These are phyloP conservation scores for Eufriesea mexicana DNA, from an alignment of 1,140 invertebrate genomes.

Conservation along the genomic window DNA sequence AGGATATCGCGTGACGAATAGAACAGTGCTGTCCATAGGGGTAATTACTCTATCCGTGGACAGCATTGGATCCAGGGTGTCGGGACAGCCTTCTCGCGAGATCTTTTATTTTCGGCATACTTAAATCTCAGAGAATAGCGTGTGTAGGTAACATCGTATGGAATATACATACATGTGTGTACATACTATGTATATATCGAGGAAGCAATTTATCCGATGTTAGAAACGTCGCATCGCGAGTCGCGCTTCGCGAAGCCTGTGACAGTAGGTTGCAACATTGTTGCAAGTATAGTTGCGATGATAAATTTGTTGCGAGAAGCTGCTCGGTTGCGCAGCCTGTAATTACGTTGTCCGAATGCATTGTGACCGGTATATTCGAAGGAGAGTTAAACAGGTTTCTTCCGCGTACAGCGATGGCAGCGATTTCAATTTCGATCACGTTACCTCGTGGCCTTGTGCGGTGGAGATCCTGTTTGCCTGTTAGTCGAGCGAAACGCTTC, in stretches of 20 bases:
- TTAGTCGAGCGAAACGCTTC: neutral
- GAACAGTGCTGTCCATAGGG: neutral
- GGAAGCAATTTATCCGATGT: neutral
- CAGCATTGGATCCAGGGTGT: too few relatives aligned
- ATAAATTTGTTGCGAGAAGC: neutral
- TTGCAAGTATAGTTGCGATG: neutral
- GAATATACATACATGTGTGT: too few relatives aligned
- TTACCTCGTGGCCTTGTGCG: neutral
- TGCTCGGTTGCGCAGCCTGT: neutral
- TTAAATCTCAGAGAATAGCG: too few relatives aligned
- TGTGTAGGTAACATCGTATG: neutral
- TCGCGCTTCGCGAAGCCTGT: neutral
- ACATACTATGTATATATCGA: too few relatives aligned
- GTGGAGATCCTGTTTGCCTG: neutral
- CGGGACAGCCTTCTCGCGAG: neutral
- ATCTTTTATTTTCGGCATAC: neutral
- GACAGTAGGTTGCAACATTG: neutral
- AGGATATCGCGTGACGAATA: too few relatives aligned
- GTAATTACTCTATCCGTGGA: too few relatives aligned
- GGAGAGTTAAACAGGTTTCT: conserved; percentile 18
- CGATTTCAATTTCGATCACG: neutral
- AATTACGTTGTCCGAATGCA: neutral
- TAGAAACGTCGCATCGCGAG: neutral
- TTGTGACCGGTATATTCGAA: neutral
- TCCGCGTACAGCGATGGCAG: neutral